Evolutionary conservation across 1,140 invertebrate species (phyloP).

Genomic region (Leptinotarsa texana): DNA sequence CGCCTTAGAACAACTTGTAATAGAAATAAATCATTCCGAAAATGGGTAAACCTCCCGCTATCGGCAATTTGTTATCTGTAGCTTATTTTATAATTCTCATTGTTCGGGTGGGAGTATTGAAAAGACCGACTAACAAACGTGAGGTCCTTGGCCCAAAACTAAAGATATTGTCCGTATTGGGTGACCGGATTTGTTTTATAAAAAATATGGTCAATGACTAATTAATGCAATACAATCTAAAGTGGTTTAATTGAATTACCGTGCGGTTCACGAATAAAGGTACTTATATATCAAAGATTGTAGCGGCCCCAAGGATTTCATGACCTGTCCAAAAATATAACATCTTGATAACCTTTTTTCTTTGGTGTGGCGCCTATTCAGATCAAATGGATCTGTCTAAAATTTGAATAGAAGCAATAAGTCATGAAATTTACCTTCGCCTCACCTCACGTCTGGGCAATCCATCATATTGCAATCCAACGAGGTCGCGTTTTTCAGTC

Average conservation of each 20-base stretch:
- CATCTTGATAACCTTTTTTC: background rate
- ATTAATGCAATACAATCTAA: slow-evolving; percentile 16
- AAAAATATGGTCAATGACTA: slow-evolving; percentile 18
- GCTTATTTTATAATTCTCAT: background rate
- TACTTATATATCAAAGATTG: slow-evolving; percentile 13
- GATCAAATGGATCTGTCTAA: background rate
- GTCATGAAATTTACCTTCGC: background rate
- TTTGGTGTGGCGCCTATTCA: background rate
- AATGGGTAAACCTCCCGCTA: slow-evolving; percentile 5
- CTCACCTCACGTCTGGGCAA: no score
- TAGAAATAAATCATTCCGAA: slow-evolving; percentile 1
- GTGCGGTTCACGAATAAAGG: background rate
- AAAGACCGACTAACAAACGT: slow-evolving; percentile 1
- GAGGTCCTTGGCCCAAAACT: slow-evolving; percentile 16
- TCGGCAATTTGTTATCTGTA: slow-evolving; percentile 10
- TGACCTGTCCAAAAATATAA: background rate
- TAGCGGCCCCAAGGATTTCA: background rate
- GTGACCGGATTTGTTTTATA: slow-evolving; percentile 5
- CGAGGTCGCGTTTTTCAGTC: no score
- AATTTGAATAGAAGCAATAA: background rate
- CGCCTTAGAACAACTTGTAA: slow-evolving; percentile 2
- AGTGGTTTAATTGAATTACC: slow-evolving; percentile 9
- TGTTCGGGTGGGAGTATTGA: slow-evolving; percentile 10
- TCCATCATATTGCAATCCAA: no score
- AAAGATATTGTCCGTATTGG: background rate